Base-by-base conservation (phyloP, 2,113 vertebrate species). In the Melanotaenia duboulayi region DNA sequence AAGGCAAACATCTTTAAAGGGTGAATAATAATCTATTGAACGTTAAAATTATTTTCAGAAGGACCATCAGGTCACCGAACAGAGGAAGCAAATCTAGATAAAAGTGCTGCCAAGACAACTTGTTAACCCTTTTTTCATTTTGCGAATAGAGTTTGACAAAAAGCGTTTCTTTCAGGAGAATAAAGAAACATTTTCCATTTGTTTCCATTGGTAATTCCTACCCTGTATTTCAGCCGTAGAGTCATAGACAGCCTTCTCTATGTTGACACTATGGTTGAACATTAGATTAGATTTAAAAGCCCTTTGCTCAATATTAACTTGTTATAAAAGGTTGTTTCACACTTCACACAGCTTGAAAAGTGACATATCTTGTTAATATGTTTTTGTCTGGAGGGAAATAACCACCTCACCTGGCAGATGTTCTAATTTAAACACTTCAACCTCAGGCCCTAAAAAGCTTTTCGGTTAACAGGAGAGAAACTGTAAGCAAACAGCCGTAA, bases 381-480 rank as follows among this genome's bases (percentile, higher is more conserved):
- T 80, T 83, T 83, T 83, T 51, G 67, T 85, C 82, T 65, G 1
- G 65, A 57, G 78, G 78, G 77, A 86, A 83, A 85, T 78, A 67
- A 85, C 35, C 74, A 76, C 42, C 63, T 37, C 23, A 63, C 62
- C 67, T 64, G 59, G 73, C 69, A 52, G 74, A 86, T 69, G 70
- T 72, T 80, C 25, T 84, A 75, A 86, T 81, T 82, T 70, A 79
- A 73, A 71, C 57, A 66, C 65, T 75, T 71, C 58, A 54, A 80
- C 79, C 80, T 54, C 44, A 59, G 87, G 80, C 62, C 32, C 58
- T 65, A 69, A 62, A 81, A 64, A 59, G 50, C 56, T 73, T 75
- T 84, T 82, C 71, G 60, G 74, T 86, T 76, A 86, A 63, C 50
- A 0, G 42, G 50, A 61, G 57, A 60, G 59, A 87, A 75, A 80